A percentile compares a stretch with the other conserved stretches of the same genome.
These are phyloP conservation scores for Melanotaenia pygmaea DNA, from an alignment of 2,797 vertebrate genomes.

Conservation along the genomic window DNA sequence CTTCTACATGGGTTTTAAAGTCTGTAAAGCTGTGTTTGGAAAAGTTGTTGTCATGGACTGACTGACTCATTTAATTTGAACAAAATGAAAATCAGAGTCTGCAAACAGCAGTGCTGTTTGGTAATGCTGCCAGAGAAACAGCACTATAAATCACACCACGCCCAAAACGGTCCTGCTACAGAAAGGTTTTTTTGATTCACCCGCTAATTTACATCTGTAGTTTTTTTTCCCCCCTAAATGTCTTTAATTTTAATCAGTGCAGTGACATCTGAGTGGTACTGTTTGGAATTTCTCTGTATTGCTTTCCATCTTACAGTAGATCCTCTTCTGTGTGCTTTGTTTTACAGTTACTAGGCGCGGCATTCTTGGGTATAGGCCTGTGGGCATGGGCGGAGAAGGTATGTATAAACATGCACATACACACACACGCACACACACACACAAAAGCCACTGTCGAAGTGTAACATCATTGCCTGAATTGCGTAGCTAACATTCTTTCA, in stretches of 20 bases:
- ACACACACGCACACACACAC: slow-evolving; percentile 42
- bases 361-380: slow-evolving; percentile 91
- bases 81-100: not conserved
- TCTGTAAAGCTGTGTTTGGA: not conserved
- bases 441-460: slow-evolving; percentile 19
- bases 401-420: slow-evolving; percentile 61
- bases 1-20: not conserved
- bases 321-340: slow-evolving; percentile 65
- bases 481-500: slow-evolving; percentile 67
- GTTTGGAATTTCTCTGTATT: not conserved
- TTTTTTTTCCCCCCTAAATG: not conserved
- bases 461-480: slow-evolving; percentile 26
- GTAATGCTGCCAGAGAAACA: slow-evolving; percentile 26
- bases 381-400: slow-evolving; percentile 98
- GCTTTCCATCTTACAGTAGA: slow-evolving; percentile 20
- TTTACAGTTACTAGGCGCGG: slow-evolving; percentile 90
- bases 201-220: not conserved
- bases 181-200: not conserved
- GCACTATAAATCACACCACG: slow-evolving; percentile 3
- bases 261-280: not conserved
- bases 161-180: not conserved
- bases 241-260: not conserved
- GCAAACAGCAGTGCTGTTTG: slow-evolving; percentile 15
- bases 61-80: slow-evolving; percentile 14
- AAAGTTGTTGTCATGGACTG: slow-evolving; percentile 22